phyloP scores from a whole-genome alignment of 2,888 invertebrate species.

The Conus canariensis region DNA sequence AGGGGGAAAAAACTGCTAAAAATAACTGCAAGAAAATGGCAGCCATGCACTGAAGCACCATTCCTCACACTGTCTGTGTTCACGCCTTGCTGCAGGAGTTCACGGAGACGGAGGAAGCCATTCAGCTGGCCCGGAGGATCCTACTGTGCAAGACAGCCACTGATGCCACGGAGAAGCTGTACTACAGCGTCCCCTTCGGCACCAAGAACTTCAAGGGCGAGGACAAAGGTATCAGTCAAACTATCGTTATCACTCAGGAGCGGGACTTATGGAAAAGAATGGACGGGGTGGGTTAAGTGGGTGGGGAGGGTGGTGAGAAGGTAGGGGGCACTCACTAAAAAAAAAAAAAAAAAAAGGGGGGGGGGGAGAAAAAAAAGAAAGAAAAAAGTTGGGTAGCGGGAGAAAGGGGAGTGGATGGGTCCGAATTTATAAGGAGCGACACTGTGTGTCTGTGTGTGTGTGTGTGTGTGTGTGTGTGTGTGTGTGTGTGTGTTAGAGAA shows the following conservation, averaged over 20 bases:
- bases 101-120: conserved; percentile 57
- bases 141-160: conserved; percentile 68
- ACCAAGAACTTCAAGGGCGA: conserved; percentile 50
- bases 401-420: no score
- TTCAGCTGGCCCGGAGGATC: conserved; percentile 66
- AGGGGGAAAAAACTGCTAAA: no score
- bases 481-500: no score
- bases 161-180: conserved; percentile 71
- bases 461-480: no score
- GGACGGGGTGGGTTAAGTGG: no score
- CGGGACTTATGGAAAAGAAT: background rate
- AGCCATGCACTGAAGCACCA: no score
- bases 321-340: background rate
- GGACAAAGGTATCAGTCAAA: conserved; percentile 8
- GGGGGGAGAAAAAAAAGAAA: no score
- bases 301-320: background rate
- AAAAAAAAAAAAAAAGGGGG: background rate
- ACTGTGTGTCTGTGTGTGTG: no score
- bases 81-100: conserved; percentile 53
- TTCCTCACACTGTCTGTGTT: background rate
- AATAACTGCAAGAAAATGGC: no score
- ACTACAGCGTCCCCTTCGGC: conserved; percentile 68
- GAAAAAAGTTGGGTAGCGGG: no score
- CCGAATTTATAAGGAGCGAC: no score
- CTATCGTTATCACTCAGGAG: background rate